Base-by-base conservation (phyloP, 2,113 vertebrate genomes). In the Vimba vimba region DNA sequence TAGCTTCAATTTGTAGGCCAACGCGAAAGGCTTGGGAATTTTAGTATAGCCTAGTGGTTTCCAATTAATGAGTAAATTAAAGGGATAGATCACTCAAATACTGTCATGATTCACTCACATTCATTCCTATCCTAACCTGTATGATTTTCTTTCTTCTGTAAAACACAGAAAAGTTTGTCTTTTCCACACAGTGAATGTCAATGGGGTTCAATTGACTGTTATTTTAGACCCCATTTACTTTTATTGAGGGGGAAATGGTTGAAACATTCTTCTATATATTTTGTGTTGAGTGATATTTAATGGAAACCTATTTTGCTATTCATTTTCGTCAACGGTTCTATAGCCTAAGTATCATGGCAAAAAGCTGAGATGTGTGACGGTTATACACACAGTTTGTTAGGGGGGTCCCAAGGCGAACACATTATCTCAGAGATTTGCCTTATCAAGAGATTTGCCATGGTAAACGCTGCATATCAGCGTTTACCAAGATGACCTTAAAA, bases 371-470 rank as follows among this genome's bases (percentile, higher is more conserved):
- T 11, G 19, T 9, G n/a, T 81, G 59, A 82, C 69, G 50, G 83
- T 78, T 78, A 78, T 79, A 30, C 87, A 57, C 83, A 89, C 74
- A 52, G 55, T 23, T 79, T 73, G 75, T 79, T 64, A 27, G 27
- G 83, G 78, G 75, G 64, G 73, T 88, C 92, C 82, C 87, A 86
- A 87, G 91, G 79, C 64, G 82, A 69, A 11, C 71, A 23, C 1
- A n/a, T 91, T 91, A 93, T 93, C 90, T 91, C 9, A 57, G 39
- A 83, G 86, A 89, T 92, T 93, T 93, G 23, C 90, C 92, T 33
- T 33, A 33, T 33, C 33, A 33, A 4, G 3, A 4, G 33, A 33
- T 33, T 33, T 33, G 33, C 33, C 33, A 4, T 33, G 33, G 33
- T 33, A 33, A 33, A 33, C 3, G 79, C 77, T 57, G 82, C 88